Evolutionary conservation across 2,797 vertebrate genomes (phyloP), one percentile per base, ranked within the genome.

Genomic region (Pseudochaenichthys georgianus): DNA sequence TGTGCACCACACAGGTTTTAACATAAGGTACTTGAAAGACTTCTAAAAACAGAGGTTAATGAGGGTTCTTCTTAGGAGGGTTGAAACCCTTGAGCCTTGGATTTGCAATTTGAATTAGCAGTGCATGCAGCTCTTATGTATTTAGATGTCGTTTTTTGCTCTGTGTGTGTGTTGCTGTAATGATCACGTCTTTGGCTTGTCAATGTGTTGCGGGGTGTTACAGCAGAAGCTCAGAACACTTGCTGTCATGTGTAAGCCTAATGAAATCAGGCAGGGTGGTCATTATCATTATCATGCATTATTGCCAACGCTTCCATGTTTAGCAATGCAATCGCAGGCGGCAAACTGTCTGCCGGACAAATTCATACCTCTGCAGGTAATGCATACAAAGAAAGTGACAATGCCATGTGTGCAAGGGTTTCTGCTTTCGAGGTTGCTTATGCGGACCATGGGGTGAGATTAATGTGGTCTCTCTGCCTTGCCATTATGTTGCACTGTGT

Each of bases 401-500:
- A 43, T 66, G 61, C 61, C 79, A 77, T 61, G 81, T 65, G 75
- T 78, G 77, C 59, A 31, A 54, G 58, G 58, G 10, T 61, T 53
- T 73, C 62, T 82, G 65, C 83, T 88, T 86, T 89, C 81, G 78
- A 77, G 80, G 65, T 76, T 80, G 89, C 73, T 64, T 79, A 81
- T 83, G 42, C 50, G 45, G 75, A 78, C 82, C 47, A 17, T 61
- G 75, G 77, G 80, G 75, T 80, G 90, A 91, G 90, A 94, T 93
- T 90, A 92, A 94, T 90, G 84, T 83, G 76, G 72, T 84, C 83
- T 88, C 79, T 86, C 79, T 82, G 62, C 58, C 65, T 82, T 87
- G 88, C 82, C 90, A 78, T 89, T 91, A 85, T 90, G 79, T 93
- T 92, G 92, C 91, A 86, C 92, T 93, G 92, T 92, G 89, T 93